Percentiles rank a stretch among this genome's conserved stretches.
Conservation (phyloP, 2,797 vertebrate species). For the Acridotheres tristis region DNA sequence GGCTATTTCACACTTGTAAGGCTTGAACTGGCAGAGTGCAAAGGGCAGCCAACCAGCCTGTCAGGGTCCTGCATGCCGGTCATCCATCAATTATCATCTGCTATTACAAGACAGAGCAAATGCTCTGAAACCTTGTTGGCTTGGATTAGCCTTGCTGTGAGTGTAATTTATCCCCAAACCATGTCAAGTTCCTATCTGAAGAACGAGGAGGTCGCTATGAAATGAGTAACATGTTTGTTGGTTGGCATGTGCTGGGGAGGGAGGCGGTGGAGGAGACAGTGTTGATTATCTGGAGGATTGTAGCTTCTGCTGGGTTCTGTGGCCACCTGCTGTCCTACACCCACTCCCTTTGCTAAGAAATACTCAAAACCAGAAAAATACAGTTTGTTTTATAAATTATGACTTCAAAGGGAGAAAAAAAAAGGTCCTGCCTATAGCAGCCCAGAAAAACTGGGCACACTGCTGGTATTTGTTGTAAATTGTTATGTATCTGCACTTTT, state of each 20-base stretch:
- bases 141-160: conserved; percentile 72
- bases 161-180: conserved; percentile 76
- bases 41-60: conserved; percentile 92
- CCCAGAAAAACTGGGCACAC: not conserved
- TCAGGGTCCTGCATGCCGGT: conserved; percentile 83
- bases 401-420: not conserved
- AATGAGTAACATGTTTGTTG: conserved; percentile 55
- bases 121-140: conserved; percentile 81
- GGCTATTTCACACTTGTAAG: conserved; percentile 98
- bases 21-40: conserved; percentile 93
- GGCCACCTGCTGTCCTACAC: conserved; percentile 33
- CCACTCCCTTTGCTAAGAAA: conserved; percentile 2
- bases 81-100: conserved; percentile 98
- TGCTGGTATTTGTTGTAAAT: not conserved
- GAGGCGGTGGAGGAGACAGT: not conserved
- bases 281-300: conserved; percentile 25
- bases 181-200: conserved; percentile 58
- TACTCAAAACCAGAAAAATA: not conserved
- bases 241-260: conserved; percentile 15
- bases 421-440: not conserved
- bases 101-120: conserved; percentile 80
- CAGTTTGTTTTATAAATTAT: not conserved
- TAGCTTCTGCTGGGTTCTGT: conserved; percentile 42
- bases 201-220: conserved; percentile 50
- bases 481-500: not conserved